Evolutionary conservation across 2,113 vertebrate genomes (phyloP).

Genomic region (Peromyscus leucopus): DNA sequence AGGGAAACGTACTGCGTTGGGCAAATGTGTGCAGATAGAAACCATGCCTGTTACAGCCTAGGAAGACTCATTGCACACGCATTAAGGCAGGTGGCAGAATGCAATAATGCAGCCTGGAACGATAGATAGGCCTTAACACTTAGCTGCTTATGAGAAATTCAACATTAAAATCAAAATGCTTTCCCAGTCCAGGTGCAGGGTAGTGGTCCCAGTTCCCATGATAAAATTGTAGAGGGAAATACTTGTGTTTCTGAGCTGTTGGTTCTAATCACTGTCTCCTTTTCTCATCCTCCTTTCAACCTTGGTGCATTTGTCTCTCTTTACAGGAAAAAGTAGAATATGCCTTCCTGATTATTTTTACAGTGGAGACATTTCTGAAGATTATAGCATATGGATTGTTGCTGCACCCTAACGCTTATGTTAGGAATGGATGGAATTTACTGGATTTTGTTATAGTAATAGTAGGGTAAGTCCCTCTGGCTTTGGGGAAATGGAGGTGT

Average conservation of each 20-base stretch:
- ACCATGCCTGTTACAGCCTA: not conserved
- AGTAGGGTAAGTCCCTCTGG: slow-evolving; percentile 94
- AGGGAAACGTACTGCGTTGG: slow-evolving; percentile 12
- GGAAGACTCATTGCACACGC: not conserved
- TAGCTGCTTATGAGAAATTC: slow-evolving; percentile 63
- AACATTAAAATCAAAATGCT: slow-evolving; percentile 66
- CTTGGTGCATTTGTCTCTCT: slow-evolving; percentile 76
- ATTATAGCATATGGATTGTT: slow-evolving; percentile 99
- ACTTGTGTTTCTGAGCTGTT: slow-evolving; percentile 50
- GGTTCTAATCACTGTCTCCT: slow-evolving; percentile 5
- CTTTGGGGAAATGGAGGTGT: slow-evolving; percentile 64
- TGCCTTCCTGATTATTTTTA: slow-evolving; percentile 99
- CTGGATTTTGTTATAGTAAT: slow-evolving; percentile 99
- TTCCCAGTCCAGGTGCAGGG: slow-evolving; percentile 58
- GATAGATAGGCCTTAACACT: slow-evolving; percentile 44
- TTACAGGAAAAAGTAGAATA: slow-evolving; percentile 99
- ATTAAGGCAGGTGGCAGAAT: slow-evolving; percentile 67
- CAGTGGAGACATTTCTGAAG: slow-evolving; percentile 99
- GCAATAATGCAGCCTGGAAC: slow-evolving; percentile 5
- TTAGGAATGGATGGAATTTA: slow-evolving; percentile 99
- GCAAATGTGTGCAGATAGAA: slow-evolving; percentile 72
- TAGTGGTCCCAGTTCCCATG: slow-evolving; percentile 62
- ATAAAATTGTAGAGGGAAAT: slow-evolving; percentile 54
- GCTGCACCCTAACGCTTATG: slow-evolving; percentile 98
- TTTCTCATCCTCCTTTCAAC: not conserved